Evolutionary conservation across 2,113 vertebrate genomes (phyloP), one percentile per base, ranked within the genome.

Genomic region (Phoenicopterus ruber): DNA sequence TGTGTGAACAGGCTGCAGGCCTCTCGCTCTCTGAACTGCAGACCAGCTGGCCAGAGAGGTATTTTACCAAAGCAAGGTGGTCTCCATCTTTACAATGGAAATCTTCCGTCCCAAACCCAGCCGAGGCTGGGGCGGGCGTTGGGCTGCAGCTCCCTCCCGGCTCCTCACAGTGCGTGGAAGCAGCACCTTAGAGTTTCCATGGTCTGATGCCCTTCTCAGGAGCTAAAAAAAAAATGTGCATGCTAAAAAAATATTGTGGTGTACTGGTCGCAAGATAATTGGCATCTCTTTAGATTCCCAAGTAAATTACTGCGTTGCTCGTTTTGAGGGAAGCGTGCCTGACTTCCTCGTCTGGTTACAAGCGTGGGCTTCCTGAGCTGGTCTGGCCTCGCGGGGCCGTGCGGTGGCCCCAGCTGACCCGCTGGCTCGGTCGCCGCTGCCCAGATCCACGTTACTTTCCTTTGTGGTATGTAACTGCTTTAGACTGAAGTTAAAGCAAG

Each of bases 91-190:
- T 31, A 2, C 19, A 11, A 9, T 36, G 55, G 81, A 22, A 47
- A 31, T 20, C 31, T n/a, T 54, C n/a, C 29, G 28, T 59, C 40
- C 31, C 61, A n/a, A 34, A 52, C 14, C 13, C 38, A 34, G 36
- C 10, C 6, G 6, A 14, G 32, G 36, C 65, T 22, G 40, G 49
- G 36, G 44, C 42, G 28, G 58, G 47, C 6, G 42, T 42, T 3
- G 34, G 44, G 34, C 67, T 63, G 82, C 4, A 5, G 58, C 57
- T 71, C 50, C 44, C 31, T 47, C 36, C 18, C 2, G 1, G n/a
- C 55, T 58, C 17, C n/a, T 69, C 0, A 1, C 25, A 14, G 29
- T 5, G 38, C 20, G 19, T 1, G 14, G 70, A 32, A 28, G 40
- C 52, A 62, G 40, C 58, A n/a, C 49, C 26, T 17, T 14, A 21